phyloP scores from a whole-genome alignment of 2,888 invertebrate genomes.

The Cantharis rustica region DNA sequence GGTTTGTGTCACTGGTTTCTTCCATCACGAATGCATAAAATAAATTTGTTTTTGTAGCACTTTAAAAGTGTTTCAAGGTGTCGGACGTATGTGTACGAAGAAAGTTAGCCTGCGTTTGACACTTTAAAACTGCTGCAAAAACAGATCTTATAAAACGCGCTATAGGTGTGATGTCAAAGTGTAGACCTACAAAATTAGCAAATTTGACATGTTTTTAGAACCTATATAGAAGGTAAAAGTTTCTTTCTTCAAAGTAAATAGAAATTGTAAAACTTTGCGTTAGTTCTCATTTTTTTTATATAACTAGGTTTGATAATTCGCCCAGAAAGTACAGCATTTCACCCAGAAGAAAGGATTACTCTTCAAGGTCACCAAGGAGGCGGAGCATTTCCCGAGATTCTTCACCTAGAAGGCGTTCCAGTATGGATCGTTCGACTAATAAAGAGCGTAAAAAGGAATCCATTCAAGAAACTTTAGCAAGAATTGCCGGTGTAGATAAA shows the following conservation, averaged over 20 bases:
- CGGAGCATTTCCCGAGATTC: slow-evolving; percentile 12
- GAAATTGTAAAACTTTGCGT: neutral
- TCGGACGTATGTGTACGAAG: too few relatives aligned
- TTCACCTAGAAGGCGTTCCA: slow-evolving; percentile 16
- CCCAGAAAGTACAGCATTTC: slow-evolving; percentile 9
- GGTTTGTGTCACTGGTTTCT: neutral
- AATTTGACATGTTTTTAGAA: neutral
- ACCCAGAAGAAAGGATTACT: slow-evolving; percentile 9
- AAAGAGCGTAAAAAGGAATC: slow-evolving; percentile 14
- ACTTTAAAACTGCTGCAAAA: too few relatives aligned
- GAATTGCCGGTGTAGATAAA: slow-evolving; percentile 31
- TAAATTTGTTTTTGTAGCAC: too few relatives aligned
- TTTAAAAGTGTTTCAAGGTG: too few relatives aligned
- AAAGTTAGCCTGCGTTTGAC: too few relatives aligned
- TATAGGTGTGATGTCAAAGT: too few relatives aligned
- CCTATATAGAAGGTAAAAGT: neutral
- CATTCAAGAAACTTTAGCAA: slow-evolving; percentile 33
- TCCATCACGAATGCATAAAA: neutral
- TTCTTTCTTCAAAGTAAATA: neutral
- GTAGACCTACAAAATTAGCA: neutral
- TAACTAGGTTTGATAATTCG: neutral
- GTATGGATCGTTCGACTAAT: slow-evolving; percentile 11
- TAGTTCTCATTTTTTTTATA: neutral
- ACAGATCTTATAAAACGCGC: too few relatives aligned
- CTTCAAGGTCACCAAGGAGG: neutral